Percentiles rank a stretch among this genome's conserved stretches.
Evolutionary conservation across 2,113 vertebrate genomes (phyloP).

Genomic region (Opisthocomus hoazin): DNA sequence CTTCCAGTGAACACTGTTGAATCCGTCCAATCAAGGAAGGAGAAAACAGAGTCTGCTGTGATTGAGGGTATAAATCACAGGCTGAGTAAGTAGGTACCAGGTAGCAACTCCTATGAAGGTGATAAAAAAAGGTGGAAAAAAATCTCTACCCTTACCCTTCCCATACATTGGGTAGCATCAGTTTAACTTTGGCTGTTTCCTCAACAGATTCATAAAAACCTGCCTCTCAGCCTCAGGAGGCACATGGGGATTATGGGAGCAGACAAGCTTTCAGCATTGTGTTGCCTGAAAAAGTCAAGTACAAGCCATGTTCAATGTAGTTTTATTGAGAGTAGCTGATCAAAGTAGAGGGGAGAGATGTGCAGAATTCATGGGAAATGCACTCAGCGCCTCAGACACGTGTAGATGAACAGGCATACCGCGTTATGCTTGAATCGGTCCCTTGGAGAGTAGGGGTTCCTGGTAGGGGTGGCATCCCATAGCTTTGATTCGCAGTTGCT

Average conservation of each 20-base stretch:
- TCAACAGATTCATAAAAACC: background rate
- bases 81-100: background rate
- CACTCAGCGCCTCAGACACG: accelerated
- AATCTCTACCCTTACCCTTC: background rate
- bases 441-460: background rate
- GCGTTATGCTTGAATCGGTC: background rate
- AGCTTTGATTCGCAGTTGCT: background rate
- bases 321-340: background rate
- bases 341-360: background rate
- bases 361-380: background rate
- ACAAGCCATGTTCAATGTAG: background rate
- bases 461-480: background rate
- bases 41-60: background rate
- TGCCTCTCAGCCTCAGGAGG: background rate
- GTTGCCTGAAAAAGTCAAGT: background rate
- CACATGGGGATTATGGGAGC: background rate
- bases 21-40: background rate
- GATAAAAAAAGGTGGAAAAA: background rate
- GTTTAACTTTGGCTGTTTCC: background rate
- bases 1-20: background rate
- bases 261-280: background rate
- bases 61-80: background rate
- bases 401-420: accelerated
- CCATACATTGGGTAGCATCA: background rate
- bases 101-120: background rate